Evolutionary conservation across 2,888 invertebrate genomes (phyloP), one percentile per base, ranked within the genome.

Genomic region (Hybos culiciformis): DNA sequence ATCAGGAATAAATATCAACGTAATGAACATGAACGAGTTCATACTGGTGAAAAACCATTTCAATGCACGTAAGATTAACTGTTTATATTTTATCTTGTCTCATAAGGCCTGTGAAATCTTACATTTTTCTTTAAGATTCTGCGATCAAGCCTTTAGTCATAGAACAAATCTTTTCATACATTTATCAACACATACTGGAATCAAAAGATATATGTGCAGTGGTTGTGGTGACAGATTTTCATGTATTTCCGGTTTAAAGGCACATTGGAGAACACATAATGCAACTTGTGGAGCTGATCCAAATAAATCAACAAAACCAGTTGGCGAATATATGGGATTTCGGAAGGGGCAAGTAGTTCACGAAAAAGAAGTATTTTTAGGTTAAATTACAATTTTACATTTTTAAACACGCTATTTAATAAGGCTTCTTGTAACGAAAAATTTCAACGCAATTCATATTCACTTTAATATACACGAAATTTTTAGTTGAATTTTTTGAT

Each of bases 241-340:
- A 17, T 34, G 34, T 34, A 34, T 34, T 17, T 17, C 34, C 5
- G 34, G 34, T 11, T 34, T 34, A 34, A 34, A 34, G 12, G 17
- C 11, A 3, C 34, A 34, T 18, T 34, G 34, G 34, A 14, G 17
- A 9, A 34, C 34, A 3, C 17, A 34, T 34, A 17, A 5, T 9
- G 19, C 34, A 11, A 34, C 34, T 3, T 34, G 34, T 11, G 34
- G 34, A 34, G 17, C 34, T 4, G 34, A 34, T 34, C 34, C 34
- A 34, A 34, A 34, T 34, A 34, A 12, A 19, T 34, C 34, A 9
- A 34, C 34, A 17, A 34, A 34, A 34, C 11, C 34, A 34, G 34
- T 34, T 18, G 34, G 34, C 11, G 18, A 34, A 34, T 34, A 34
- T 18, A 34, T 34, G 17, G 34, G 34, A 4, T 34, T 17, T 14